Evolutionary conservation across 2,888 invertebrate species (phyloP), one percentile per base, ranked within the genome.

Genomic region (Esperia sulphurella): DNA sequence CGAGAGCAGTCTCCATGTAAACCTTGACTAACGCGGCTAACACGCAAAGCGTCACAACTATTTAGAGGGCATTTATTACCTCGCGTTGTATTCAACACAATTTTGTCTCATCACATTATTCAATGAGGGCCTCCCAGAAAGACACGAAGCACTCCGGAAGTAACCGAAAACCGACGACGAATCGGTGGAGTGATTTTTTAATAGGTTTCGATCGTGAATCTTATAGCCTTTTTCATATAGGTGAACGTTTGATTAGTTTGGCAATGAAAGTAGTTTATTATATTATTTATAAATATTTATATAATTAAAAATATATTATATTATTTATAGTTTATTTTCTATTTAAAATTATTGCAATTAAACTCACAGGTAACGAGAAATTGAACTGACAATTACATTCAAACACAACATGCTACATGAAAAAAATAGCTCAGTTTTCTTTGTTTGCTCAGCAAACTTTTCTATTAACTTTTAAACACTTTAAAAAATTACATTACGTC

Each of bases 101-200:
- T 75, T 77, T 75, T 68, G 76, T 75, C 71, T 71, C 76, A 71
- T 74, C 72, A 59, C 70, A 74, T 75, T 70, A 75, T 67, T 75
- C 72, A 71, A 67, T 68, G 61, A 65, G 57, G 63, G 76, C 71
- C 78, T 75, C 82, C 78, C 79, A 78, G 60, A 70, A 60, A 58
- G 73, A 59, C 58, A 58, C 55, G 61, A 54, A 49, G 45, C 45
- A 50, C 50, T 70, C 68, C 75, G 72, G 72, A 72, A 71, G 68
- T 72, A 54, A 40, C 51, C 58, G 67, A 66, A 58, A 37, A 45
- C 46, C 48, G 52, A 71, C 71, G 71, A 71, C 70, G 70, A 73
- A 71, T 52, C 61, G 62, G 65, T 61, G 61, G 59, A 59, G 57
- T 55, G 59, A 52, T 58, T 57, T 57, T 57, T 71, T 68, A 73